Base-by-base conservation (phyloP, 2,888 invertebrate species). In the Apomyelois bistriatella region DNA sequence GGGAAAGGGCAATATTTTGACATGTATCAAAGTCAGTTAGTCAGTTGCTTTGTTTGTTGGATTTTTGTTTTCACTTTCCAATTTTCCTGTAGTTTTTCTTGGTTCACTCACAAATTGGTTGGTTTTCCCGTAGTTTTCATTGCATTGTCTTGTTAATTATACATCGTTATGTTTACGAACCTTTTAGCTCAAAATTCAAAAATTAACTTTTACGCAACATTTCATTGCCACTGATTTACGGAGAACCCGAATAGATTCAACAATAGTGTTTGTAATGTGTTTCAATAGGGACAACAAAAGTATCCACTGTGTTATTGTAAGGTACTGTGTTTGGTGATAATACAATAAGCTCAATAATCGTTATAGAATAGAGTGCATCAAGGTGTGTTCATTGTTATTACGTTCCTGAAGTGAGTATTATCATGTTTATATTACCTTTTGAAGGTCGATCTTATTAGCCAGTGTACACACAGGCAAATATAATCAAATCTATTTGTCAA, bases 361-460 rank as follows among this genome's bases (percentile, higher is more conserved):
- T 22, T 22, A 22, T 3, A 22, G 15, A 9, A 48, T 28, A 22
- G 22, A 38, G 12, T 22, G 38, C 16, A 38, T 30, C 32, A 9
- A 15, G 38, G 17, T 38, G 48, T 28, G 48, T 32, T 32, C 38
- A 10, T 7, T 6, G 10, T 48, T 22, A 15, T 48, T 30, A 28
- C 38, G 22, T 6, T 13, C n/a, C 7, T 38, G 38, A 38, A 38
- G 48, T 48, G 28, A 48, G 48, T 48, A 28, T 30, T 48, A 28
- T n/a, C n/a, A n/a, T n/a, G n/a, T 48, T 37, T 12, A 37, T 15
- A 36, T n/a, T 38, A 38, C 9, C 1, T 36, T 28, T 2, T 48
- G 28, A 48, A 48, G 48, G 48, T 38, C n/a, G 10, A 37, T 48
- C 22, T 8, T 48, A 4, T 48, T 37, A 48, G 13, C 12, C 10